Percentiles rank a stretch among this genome's conserved stretches.
Evolutionary conservation across 2,113 vertebrate species (phyloP).

Genomic region (Corythaixoides concolor): DNA sequence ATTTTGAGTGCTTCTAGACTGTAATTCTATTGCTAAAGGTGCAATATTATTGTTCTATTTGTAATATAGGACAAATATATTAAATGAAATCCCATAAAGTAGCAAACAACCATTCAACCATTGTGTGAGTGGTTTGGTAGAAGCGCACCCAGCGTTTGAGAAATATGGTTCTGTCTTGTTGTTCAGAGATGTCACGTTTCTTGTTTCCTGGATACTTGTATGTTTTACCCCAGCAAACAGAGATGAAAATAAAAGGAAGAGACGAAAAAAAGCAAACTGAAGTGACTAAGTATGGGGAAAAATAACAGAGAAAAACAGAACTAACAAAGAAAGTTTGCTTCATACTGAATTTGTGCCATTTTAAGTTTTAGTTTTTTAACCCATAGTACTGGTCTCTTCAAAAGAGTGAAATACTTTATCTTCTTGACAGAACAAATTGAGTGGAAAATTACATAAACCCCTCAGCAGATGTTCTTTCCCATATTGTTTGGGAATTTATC

Average conservation of each 20-base stretch:
- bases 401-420: constrained; percentile 81
- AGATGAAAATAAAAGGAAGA: not conserved
- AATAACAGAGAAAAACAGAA: not conserved
- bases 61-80: not conserved
- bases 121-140: not conserved
- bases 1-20: not conserved
- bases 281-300: not conserved
- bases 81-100: not conserved
- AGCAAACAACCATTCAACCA: not conserved
- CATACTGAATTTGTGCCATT: constrained; percentile 41
- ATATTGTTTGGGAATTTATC: constrained; percentile 78
- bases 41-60: not conserved
- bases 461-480: constrained; percentile 81
- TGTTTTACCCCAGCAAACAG: not conserved
- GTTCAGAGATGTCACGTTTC: not conserved
- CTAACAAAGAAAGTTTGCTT: constrained; percentile 17
- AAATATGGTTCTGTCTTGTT: not conserved
- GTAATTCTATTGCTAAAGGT: not conserved
- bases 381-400: constrained; percentile 72
- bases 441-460: constrained; percentile 83
- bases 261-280: not conserved
- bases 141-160: not conserved
- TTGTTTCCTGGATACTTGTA: not conserved
- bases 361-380: constrained; percentile 57
- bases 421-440: constrained; percentile 85